Evolutionary conservation across 2,888 invertebrate genomes (phyloP).

Genomic region (Pterostichus niger): DNA sequence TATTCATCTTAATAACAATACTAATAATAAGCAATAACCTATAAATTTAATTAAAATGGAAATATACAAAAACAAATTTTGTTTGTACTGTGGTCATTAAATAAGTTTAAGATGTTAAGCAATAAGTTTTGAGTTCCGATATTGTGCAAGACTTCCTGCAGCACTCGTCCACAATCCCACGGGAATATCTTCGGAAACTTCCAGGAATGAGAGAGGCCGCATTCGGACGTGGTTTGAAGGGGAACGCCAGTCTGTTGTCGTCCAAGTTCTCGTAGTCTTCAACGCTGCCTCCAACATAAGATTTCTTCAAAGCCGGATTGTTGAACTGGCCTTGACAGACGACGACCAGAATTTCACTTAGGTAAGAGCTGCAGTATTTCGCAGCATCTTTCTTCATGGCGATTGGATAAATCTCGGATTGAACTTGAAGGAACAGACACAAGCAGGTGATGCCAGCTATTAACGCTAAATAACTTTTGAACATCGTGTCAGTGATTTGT

Average conservation of each 20-base stretch:
- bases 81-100: no score
- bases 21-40: no score
- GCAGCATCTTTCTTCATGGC: not conserved
- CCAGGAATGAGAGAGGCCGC: conserved; percentile 74
- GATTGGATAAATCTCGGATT: conserved; percentile 30
- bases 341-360: conserved; percentile 74
- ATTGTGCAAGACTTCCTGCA: conserved; percentile 75
- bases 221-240: conserved; percentile 72
- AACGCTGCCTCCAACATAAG: conserved; percentile 36
- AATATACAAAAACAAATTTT: no score
- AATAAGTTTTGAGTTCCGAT: conserved; percentile 75
- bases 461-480: conserved; percentile 7
- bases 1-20: no score
- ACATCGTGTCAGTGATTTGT: conserved; percentile 9
- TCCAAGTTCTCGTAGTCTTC: conserved; percentile 57
- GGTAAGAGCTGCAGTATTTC: conserved; percentile 75
- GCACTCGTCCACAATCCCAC: conserved; percentile 77
- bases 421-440: conserved; percentile 34
- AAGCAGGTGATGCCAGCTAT: conserved; percentile 29
- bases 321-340: conserved; percentile 75
- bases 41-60: no score
- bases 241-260: conserved; percentile 69
- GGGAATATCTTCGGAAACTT: conserved; percentile 69
- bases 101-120: conserved; percentile 66
- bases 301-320: conserved; percentile 73